These are phyloP conservation scores for Leptonema lineaticorne DNA, from an alignment of 1,140 invertebrate genomes.

Conservation along the genomic window DNA sequence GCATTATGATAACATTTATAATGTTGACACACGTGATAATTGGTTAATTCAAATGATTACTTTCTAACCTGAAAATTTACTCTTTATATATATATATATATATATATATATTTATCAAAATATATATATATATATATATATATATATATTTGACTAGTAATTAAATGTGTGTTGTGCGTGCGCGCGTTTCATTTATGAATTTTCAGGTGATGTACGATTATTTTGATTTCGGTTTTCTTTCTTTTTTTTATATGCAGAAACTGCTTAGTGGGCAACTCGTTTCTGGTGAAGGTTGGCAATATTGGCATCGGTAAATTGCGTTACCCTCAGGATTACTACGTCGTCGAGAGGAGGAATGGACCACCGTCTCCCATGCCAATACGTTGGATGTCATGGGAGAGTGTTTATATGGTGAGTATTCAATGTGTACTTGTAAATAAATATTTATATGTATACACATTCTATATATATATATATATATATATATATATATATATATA, in stretches of 20 bases:
- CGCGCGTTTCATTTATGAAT: not conserved
- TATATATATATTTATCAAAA: no score
- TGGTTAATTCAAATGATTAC: no score
- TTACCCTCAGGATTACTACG: slow-evolving; percentile 72
- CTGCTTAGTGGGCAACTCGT: slow-evolving; percentile 78
- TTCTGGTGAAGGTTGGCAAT: slow-evolving; percentile 81
- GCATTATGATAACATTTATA: no score
- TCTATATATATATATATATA: no score
- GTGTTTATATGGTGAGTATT: slow-evolving; percentile 72
- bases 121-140: no score
- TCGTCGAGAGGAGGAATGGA: slow-evolving; percentile 60
- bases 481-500: no score
- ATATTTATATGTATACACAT: no score
- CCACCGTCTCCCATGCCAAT: slow-evolving; percentile 65
- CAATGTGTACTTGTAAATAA: no score
- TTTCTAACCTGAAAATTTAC: no score
- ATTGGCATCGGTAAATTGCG: slow-evolving; percentile 70
- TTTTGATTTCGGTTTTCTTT: slow-evolving; percentile 14
- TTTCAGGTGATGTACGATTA: not conserved
- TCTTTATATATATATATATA: no score
- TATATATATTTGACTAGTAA: no score
- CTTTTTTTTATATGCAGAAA: slow-evolving; percentile 59
- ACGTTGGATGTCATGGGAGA: slow-evolving; percentile 83
- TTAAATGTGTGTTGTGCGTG: not conserved
- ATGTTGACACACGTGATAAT: no score